These are phyloP conservation scores for Berghia stephanieae DNA, from an alignment of 1,140 invertebrate species.

Conservation along the genomic window DNA sequence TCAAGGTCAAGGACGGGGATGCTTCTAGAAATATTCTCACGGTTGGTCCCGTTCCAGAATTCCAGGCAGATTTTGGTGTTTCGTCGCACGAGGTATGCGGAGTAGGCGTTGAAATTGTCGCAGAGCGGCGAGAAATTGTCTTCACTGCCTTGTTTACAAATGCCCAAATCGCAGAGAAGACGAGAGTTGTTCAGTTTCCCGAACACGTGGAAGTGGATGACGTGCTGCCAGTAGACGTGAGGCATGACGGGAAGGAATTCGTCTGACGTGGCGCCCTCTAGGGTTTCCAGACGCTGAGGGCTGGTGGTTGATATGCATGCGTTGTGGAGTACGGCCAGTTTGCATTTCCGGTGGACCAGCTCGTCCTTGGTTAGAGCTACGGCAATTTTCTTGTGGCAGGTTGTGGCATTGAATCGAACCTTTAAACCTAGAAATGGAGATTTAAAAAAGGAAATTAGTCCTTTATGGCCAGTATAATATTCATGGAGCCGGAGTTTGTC, in stretches of 20 bases:
- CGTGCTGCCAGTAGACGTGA: conserved; percentile 36
- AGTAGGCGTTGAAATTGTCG: conserved; percentile 38
- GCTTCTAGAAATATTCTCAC: conserved; percentile 33
- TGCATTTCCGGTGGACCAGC: conserved; percentile 37
- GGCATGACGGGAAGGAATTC: conserved; percentile 24
- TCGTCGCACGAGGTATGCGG: conserved; percentile 33
- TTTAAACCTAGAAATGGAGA: conserved; percentile 28
- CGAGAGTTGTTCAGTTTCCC: conserved; percentile 32
- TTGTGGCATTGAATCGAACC: conserved; percentile 28
- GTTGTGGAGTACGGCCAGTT: conserved; percentile 31
- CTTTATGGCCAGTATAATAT: no score
- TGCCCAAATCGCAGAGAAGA: conserved; percentile 35
- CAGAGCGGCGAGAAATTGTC: conserved; percentile 31
- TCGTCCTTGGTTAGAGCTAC: conserved; percentile 31
- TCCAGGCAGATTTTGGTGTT: conserved; percentile 34
- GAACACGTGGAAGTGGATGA: conserved; percentile 36
- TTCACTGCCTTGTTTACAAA: conserved; percentile 35
- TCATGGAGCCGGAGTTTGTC: no score
- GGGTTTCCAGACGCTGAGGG: conserved; percentile 32
- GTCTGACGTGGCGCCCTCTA: conserved; percentile 37
- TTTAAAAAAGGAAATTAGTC: neutral
- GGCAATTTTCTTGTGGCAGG: conserved; percentile 35
- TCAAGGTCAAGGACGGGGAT: conserved; percentile 34
- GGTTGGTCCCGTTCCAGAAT: conserved; percentile 39
- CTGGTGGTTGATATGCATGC: conserved; percentile 29